These are phyloP conservation scores for Cybosia mesomella DNA, from an alignment of 2,888 invertebrate genomes.

Conservation along the genomic window DNA sequence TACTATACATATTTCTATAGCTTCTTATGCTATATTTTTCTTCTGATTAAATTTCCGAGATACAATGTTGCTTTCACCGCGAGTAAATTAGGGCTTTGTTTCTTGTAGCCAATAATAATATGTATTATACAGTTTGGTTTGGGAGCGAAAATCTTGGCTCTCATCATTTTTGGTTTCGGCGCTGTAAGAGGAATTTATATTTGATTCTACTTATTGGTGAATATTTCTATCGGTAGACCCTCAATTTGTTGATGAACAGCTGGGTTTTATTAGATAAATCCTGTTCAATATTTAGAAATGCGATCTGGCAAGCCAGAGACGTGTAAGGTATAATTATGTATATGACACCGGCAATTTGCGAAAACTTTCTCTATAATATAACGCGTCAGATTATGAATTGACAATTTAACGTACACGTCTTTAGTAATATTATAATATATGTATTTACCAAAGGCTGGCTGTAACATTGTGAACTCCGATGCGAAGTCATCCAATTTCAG, in stretches of 20 bases:
- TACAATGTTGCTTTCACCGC: slow-evolving; percentile 32
- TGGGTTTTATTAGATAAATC: not conserved
- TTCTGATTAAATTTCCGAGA: slow-evolving; percentile 43
- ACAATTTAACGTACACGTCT: too few species aligned
- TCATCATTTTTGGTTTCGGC: slow-evolving; percentile 17
- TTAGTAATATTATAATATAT: too few species aligned
- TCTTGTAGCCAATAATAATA: slow-evolving; percentile 30
- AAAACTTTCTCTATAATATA: too few species aligned
- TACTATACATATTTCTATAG: slow-evolving; percentile 41
- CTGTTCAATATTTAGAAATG: not conserved
- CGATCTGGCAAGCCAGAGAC: not conserved
- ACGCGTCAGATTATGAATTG: too few species aligned
- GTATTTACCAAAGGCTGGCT: too few species aligned
- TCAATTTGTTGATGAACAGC: slow-evolving; percentile 13
- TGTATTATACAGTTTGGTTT: slow-evolving; percentile 18
- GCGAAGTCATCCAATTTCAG: too few species aligned
- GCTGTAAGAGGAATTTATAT: slow-evolving; percentile 15
- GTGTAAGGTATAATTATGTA: not conserved
- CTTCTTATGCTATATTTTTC: slow-evolving; percentile 41
- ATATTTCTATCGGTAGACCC: not conserved
- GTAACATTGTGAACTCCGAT: too few species aligned
- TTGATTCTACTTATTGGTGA: slow-evolving; percentile 16
- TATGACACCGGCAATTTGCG: too few species aligned
- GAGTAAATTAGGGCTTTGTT: slow-evolving; percentile 38
- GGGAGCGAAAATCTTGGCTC: slow-evolving; percentile 13